phyloP scores from a whole-genome alignment of 2,888 invertebrate genomes.

The Branchellion lobata region DNA sequence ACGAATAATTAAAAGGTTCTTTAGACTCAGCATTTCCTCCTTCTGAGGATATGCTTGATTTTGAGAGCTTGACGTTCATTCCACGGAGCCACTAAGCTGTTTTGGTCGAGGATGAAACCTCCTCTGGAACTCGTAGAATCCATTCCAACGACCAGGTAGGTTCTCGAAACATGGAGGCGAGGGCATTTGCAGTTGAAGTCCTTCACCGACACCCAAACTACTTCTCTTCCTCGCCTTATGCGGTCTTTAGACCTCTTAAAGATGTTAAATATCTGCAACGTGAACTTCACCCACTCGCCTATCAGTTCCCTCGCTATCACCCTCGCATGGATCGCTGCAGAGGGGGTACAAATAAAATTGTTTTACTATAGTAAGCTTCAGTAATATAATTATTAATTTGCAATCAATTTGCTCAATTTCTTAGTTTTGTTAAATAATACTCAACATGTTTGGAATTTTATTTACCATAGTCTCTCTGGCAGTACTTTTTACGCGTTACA shows the following conservation, averaged over 20 bases:
- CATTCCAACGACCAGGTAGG: conserved; percentile 46
- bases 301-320: conserved; percentile 74
- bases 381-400: neutral
- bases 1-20: neutral
- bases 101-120: conserved; percentile 47
- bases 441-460: neutral
- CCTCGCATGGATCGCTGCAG: conserved; percentile 86
- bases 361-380: neutral
- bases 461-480: conserved; percentile 43
- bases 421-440: neutral
- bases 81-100: conserved; percentile 42
- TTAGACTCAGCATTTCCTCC: conserved; percentile 36
- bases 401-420: neutral
- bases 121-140: conserved; percentile 44
- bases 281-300: conserved; percentile 83
- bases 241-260: conserved; percentile 68
- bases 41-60: conserved; percentile 36
- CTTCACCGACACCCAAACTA: conserved; percentile 81
- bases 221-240: conserved; percentile 72
- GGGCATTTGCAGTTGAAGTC: conserved; percentile 95
- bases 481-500: conserved; percentile 29
- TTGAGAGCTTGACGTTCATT: conserved; percentile 25
- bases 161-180: conserved; percentile 72
- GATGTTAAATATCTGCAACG: conserved; percentile 79
- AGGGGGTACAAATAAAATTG: neutral